These are phyloP conservation scores for Nixonia krombeini DNA, from an alignment of 1,140 invertebrate species.

Conservation along the genomic window DNA sequence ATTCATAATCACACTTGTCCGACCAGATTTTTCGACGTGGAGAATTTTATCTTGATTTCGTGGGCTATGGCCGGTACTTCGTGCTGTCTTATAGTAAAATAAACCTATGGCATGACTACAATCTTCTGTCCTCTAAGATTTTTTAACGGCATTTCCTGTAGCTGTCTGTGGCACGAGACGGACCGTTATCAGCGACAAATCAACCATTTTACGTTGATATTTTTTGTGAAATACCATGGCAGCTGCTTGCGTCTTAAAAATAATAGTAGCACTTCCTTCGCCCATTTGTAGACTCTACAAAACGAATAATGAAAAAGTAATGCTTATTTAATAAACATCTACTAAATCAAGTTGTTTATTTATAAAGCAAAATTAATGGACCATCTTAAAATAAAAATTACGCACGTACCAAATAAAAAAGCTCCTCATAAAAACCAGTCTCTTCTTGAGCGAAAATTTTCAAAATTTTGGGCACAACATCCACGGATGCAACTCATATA, in stretches of 20 bases:
- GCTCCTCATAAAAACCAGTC: too few species aligned
- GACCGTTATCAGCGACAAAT: constrained; percentile 74
- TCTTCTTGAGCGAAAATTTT: too few species aligned
- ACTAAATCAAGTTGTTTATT: too few species aligned
- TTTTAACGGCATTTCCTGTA: constrained; percentile 19
- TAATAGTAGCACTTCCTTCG: constrained; percentile 72
- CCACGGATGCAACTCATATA: too few species aligned
- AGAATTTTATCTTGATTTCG: too few species aligned
- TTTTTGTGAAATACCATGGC: constrained; percentile 75
- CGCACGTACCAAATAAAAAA: too few species aligned
- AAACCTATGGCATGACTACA: neutral
- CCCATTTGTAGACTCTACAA: constrained; percentile 70
- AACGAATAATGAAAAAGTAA: constrained; percentile 24
- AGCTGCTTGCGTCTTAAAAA: constrained; percentile 73
- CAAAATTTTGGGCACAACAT: too few species aligned
- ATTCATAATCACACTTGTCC: too few species aligned
- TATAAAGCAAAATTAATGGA: too few species aligned
- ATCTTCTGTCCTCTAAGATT: constrained; percentile 35
- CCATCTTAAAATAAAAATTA: too few species aligned
- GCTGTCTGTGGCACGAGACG: constrained; percentile 60
- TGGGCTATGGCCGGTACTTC: too few species aligned
- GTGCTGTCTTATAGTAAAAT: neutral
- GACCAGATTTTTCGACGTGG: too few species aligned
- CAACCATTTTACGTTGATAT: constrained; percentile 75
- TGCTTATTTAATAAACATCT: neutral